These are phyloP conservation scores for Meles meles DNA, from an alignment of 2,113 vertebrate species.

Conservation along the genomic window DNA sequence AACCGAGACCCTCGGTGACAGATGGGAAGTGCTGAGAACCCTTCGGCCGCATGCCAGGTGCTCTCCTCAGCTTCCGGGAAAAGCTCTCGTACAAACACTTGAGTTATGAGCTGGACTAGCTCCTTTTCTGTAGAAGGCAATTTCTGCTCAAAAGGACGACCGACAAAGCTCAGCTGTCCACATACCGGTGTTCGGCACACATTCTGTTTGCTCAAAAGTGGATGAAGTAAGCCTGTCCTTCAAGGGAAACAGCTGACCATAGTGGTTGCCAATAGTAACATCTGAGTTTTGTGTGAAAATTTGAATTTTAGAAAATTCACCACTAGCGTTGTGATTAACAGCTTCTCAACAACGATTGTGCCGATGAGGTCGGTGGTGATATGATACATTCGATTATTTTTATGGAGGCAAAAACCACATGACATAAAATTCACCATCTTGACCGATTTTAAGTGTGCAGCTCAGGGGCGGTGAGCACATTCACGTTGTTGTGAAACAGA, in stretches of 20 bases:
- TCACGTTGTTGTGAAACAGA: fast-evolving
- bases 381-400: neutral
- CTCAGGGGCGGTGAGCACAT: neutral
- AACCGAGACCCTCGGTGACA: too few species aligned
- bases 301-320: neutral
- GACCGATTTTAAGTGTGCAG: neutral
- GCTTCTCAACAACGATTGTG: neutral
- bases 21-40: too few species aligned
- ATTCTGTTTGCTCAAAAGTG: neutral
- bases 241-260: too few species aligned
- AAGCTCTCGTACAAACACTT: neutral
- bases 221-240: neutral
- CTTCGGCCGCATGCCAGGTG: fast-evolving
- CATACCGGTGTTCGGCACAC: neutral
- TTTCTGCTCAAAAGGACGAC: neutral
- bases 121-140: neutral
- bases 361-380: too few species aligned
- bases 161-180: neutral
- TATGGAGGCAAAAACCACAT: neutral
- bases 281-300: neutral
- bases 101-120: neutral
- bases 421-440: neutral
- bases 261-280: neutral
- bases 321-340: too few species aligned
- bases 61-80: neutral